phyloP scores from a whole-genome alignment of 2,797 vertebrate species.

The Chelonia mydas region DNA sequence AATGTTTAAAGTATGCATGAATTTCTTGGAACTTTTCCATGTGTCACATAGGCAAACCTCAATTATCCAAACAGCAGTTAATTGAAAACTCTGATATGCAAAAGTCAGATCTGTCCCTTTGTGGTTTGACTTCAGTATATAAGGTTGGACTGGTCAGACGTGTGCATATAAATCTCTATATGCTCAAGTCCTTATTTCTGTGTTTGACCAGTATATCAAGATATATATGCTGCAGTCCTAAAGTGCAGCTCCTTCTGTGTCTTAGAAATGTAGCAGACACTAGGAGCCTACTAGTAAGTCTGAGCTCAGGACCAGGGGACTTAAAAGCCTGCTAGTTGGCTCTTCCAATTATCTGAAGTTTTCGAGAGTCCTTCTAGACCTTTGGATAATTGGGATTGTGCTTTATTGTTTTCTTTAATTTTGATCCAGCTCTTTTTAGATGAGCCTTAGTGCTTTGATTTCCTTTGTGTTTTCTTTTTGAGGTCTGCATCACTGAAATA shows the following conservation, averaged over 20 bases:
- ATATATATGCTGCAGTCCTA: rapidly evolving
- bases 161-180: background rate
- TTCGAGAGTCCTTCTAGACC: background rate
- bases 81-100: background rate
- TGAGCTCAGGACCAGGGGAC: background rate
- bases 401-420: conserved; percentile 23
- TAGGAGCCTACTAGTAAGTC: background rate
- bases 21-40: background rate
- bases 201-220: background rate
- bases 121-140: background rate
- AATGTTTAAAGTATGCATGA: background rate
- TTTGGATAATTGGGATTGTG: conserved; percentile 5
- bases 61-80: background rate
- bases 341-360: conserved; percentile 34
- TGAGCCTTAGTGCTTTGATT: background rate
- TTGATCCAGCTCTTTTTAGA: background rate
- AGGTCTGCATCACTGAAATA: background rate
- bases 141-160: background rate
- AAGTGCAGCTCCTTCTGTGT: background rate
- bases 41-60: background rate
- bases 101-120: background rate
- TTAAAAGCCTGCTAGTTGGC: background rate
- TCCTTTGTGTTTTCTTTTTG: background rate
- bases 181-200: background rate
- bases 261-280: background rate